Evolutionary conservation across 2,888 invertebrate species (phyloP).

Genomic region (Escarpia spicata): DNA sequence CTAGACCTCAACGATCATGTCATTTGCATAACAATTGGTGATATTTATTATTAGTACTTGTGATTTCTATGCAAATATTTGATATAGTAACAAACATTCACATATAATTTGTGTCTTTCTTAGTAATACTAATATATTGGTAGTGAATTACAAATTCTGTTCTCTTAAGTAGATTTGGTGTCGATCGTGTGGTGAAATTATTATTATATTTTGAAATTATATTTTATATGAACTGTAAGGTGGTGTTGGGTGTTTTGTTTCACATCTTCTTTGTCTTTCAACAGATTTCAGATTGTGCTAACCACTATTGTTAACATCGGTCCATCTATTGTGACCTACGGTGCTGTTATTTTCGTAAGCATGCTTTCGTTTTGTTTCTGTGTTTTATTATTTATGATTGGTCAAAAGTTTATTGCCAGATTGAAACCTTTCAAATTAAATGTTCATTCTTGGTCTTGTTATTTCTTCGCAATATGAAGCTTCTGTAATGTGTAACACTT

Average conservation of each 20-base stretch:
- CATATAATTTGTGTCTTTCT: not conserved
- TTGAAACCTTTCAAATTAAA: constrained; percentile 16
- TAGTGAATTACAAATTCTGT: not conserved
- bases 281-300: constrained; percentile 66
- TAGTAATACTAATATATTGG: not conserved
- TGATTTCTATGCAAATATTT: not conserved
- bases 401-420: not conserved
- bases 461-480: not conserved
- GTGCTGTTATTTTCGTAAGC: constrained; percentile 67
- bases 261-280: not conserved
- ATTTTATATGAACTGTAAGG: not conserved
- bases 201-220: not conserved
- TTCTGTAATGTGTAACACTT: not conserved
- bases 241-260: not conserved
- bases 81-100: not conserved
- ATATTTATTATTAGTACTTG: not conserved
- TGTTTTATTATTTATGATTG: not conserved
- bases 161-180: not conserved
- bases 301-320: constrained; percentile 66
- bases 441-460: not conserved
- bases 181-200: not conserved
- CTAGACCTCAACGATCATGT: not conserved
- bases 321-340: constrained; percentile 67
- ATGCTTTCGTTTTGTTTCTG: not conserved
- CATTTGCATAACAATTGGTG: not conserved